Base-by-base conservation (phyloP, 2,113 vertebrate species). In the Bubo bubo region DNA sequence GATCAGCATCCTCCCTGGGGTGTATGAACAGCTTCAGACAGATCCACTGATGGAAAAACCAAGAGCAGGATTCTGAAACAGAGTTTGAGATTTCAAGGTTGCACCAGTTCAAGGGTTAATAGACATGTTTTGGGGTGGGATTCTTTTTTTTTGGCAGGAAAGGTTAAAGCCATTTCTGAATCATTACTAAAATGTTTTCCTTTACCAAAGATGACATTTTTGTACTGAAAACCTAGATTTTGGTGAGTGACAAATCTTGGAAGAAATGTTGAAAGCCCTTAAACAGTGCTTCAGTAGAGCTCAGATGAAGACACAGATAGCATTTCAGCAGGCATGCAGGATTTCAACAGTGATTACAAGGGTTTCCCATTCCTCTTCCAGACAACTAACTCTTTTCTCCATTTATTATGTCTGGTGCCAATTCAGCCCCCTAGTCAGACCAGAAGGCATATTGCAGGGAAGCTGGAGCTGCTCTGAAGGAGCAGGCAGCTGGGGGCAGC, bases 391-490 rank as follows among this genome's bases (percentile, higher is more conserved):
- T 81, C 32, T 59, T 76, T 79, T 82, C 67, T 64, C 21, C 73
- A 3, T 88, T 87, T 90, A 70, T 73, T 70, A 50, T 22, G 83
- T 81, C 45, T 88, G 21, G 43, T 74, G 71, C 71, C 75, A 95
- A 70, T 91, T 88, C 28, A 50, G 68, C 45, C 70, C 72, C 45
- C 63, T 3, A 37, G 37, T 39, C 45, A 76, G 88, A 59, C 88
- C 83, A 95, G 75, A 86, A 92, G 76, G 86, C 43, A 70, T 7
- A 8, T 64, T 24, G 2, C 75, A 70, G 35, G 62, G 72, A 73
- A 94, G 68, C 76, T 70, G 47, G 37, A 81, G 59, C 62, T 89
- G 41, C 90, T 86, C 47, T 37, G 53, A 21, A 83, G 63, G 55
- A 81, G 21, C 41, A 77, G 71, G 52, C 87, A 67, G 77, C 75